Percentiles rank a stretch among this genome's conserved stretches.
Evolutionary conservation across 2,888 invertebrate genomes (phyloP).

Genomic region (Boloria euphrosyne): DNA sequence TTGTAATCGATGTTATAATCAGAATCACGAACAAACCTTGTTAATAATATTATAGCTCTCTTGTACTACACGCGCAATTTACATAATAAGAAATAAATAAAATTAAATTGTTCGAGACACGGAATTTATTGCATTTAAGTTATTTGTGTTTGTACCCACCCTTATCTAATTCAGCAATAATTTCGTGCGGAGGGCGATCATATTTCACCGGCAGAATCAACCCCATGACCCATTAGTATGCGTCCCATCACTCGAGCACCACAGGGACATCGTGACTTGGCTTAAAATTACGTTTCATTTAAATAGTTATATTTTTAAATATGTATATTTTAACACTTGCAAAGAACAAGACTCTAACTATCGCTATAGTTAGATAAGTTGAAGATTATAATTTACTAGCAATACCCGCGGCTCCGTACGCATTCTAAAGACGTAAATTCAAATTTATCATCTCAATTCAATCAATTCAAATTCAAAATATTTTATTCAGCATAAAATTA

Average conservation of each 20-base stretch:
- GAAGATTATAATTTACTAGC: too few relatives aligned
- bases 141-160: constrained; percentile 2
- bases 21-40: too few relatives aligned
- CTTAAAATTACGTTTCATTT: constrained; percentile 20
- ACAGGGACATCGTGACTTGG: constrained; percentile 25
- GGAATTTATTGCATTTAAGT: constrained; percentile 15
- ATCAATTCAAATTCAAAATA: too few relatives aligned
- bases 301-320: constrained; percentile 7
- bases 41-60: too few relatives aligned
- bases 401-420: too few relatives aligned
- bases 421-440: too few relatives aligned
- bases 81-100: neutral
- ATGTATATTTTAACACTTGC: neutral
- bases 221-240: constrained; percentile 33
- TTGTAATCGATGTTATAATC: too few relatives aligned
- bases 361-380: too few relatives aligned
- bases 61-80: neutral
- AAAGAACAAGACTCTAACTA: too few relatives aligned
- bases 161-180: constrained; percentile 32
- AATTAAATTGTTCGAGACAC: constrained; percentile 9
- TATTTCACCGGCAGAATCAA: constrained; percentile 29
- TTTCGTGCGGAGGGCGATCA: constrained; percentile 22
- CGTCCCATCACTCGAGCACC: constrained; percentile 20
- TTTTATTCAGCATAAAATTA: too few relatives aligned
- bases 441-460: too few relatives aligned